Percentiles rank a stretch among this genome's conserved stretches.
Conservation (phyloP, 37 sponge, comb jelly and placozoan species). For the Ianthella basta region DNA sequence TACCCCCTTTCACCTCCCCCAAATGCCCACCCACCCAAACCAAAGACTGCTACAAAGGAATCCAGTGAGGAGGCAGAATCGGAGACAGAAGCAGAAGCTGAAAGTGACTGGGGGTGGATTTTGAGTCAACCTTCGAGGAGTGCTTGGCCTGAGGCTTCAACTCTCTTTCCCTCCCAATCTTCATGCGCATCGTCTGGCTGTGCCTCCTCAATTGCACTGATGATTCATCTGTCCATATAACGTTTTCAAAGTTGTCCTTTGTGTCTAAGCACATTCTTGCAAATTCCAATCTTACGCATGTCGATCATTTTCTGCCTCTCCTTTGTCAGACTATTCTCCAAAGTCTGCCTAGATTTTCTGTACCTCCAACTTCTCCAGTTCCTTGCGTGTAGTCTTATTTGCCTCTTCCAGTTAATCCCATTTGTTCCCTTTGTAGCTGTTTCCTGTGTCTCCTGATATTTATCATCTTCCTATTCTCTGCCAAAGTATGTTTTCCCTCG, state of each 20-base stretch:
- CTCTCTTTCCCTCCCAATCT: slow-evolving; percentile 1
- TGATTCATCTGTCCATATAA: background rate
- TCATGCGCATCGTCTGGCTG: background rate
- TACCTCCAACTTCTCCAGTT: too few relatives aligned
- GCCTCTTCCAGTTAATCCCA: too few relatives aligned
- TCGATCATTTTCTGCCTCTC: too few relatives aligned
- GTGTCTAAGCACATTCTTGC: slow-evolving; percentile 5
- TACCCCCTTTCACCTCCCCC: slow-evolving; percentile 13
- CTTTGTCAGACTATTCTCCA: too few relatives aligned
- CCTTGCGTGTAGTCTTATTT: too few relatives aligned
- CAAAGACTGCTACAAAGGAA: background rate
- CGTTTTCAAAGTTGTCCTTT: background rate
- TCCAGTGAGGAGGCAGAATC: background rate
- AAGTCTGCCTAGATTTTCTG: too few relatives aligned
- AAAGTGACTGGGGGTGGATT: background rate
- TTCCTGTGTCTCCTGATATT: too few relatives aligned
- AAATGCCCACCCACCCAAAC: slow-evolving; percentile 13
- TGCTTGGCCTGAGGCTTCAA: slow-evolving; percentile 12
- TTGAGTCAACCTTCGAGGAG: slow-evolving; percentile 18
- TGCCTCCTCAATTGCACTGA: slow-evolving; percentile 1
- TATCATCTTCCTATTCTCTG: too few relatives aligned
- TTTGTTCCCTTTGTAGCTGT: too few relatives aligned
- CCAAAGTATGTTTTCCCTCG: too few relatives aligned
- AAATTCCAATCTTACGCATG: too few relatives aligned
- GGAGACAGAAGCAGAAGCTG: background rate